Conservation (phyloP, 1,140 invertebrate genomes). For the Trigoniulus corallinus region DNA sequence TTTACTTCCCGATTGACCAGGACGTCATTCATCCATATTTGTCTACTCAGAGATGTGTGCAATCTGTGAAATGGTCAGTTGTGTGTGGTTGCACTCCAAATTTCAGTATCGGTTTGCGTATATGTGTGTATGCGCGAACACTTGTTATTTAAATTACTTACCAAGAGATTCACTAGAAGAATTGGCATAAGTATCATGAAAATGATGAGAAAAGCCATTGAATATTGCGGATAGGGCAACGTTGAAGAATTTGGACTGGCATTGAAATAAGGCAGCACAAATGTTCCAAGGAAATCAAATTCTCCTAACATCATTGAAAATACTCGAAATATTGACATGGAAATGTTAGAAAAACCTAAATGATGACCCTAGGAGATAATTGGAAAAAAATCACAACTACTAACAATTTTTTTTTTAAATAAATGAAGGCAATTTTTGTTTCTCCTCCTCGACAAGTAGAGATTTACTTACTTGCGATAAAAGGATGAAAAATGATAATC, state of each 20-base stretch:
- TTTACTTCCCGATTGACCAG: no score
- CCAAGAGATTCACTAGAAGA: slow-evolving; percentile 70
- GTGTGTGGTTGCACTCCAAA: no score
- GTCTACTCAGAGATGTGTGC: no score
- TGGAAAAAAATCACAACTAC: not conserved
- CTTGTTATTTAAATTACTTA: not conserved
- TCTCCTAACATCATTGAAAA: slow-evolving; percentile 60
- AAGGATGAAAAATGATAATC: slow-evolving; percentile 44
- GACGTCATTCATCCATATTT: no score
- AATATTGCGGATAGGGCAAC: slow-evolving; percentile 51
- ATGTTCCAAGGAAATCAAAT: slow-evolving; percentile 69
- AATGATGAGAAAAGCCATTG: slow-evolving; percentile 56
- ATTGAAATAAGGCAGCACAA: slow-evolving; percentile 42
- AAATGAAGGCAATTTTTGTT: not conserved
- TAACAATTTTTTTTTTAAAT: no score
- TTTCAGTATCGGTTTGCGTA: no score
- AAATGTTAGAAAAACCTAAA: slow-evolving; percentile 49
- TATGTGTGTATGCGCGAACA: no score
- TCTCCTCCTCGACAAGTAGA: not conserved
- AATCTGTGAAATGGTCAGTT: no score
- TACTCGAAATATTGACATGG: slow-evolving; percentile 58
- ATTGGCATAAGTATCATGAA: slow-evolving; percentile 86
- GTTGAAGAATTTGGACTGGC: slow-evolving; percentile 16
- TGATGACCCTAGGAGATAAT: slow-evolving; percentile 43
- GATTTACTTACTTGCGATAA: slow-evolving; percentile 5